Evolutionary conservation across 2,797 vertebrate genomes (phyloP), one percentile per base, ranked within the genome.

Genomic region (Spondyliosoma cantharus): DNA sequence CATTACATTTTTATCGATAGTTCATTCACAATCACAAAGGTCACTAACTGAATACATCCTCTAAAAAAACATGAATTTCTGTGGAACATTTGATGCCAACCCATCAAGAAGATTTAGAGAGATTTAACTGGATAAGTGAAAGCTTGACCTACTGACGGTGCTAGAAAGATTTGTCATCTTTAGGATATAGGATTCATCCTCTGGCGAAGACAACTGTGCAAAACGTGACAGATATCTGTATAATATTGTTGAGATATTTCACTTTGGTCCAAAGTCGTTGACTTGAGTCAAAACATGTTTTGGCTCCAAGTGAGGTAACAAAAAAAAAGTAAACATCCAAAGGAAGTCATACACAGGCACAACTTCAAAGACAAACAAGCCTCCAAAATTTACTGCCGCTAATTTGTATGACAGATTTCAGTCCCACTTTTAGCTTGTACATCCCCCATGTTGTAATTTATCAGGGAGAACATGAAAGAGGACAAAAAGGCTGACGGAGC

Each of bases 381-480:
- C 29, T 60, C 42, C 56, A 60, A 56, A 83, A 83, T 87, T 43
- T 73, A 84, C 58, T 25, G 69, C 67, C 68, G 56, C 70, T 78
- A 66, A 85, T 85, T 74, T 79, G 61, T 65, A 29, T 17, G 61
- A 82, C 78, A 80, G 80, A 37, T 37, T 37, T 76, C 68, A 71
- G 54, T 74, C 78, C 77, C 76, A 49, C 76, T 81, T 90, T 91
- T 88, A 89, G 80, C 76, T 22, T 3, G 17, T 60, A 77, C 70
- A 25, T 62, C 77, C 53, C 42, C 42, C 2, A 12, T 22, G 81
- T 50, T 66, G 82, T 70, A 70, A 92, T 94, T 85, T 90, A 93
- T 94, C 91, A 90, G 45, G 7, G 16, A 24, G 71, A 74, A 90
- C 89, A 91, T 92, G 83, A 92, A 93, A 92, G 89, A 64, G 63